A percentile compares a stretch with the other conserved stretches of the same genome.
phyloP scores from a whole-genome alignment of 2,113 vertebrate genomes.

The Tapirus terrestris region DNA sequence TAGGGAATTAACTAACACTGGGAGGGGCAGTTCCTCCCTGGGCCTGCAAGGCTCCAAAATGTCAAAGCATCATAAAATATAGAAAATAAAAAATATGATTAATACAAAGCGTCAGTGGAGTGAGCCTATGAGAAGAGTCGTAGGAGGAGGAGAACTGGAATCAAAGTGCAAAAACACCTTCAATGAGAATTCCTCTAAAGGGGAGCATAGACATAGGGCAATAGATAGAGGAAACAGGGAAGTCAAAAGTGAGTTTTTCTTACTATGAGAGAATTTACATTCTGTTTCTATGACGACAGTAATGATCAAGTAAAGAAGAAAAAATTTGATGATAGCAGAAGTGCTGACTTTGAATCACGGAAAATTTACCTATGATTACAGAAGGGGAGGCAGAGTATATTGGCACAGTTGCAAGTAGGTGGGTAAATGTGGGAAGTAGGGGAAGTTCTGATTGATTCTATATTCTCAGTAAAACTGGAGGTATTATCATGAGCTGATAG shows the following conservation, averaged over 20 bases:
- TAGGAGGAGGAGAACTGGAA: not conserved
- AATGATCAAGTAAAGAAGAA: not conserved
- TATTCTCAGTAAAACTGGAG: not conserved
- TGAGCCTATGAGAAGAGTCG: not conserved
- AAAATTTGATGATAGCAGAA: too few species aligned
- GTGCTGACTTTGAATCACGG: not conserved
- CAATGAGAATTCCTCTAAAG: not conserved
- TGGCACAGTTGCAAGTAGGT: not conserved
- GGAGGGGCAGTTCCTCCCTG: not conserved
- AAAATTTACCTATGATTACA: not conserved
- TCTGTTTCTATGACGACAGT: not conserved
- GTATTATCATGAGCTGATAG: not conserved
- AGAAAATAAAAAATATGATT: not conserved
- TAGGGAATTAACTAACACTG: not conserved
- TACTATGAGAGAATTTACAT: not conserved
- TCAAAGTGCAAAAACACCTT: not conserved
- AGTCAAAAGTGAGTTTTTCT: not conserved
- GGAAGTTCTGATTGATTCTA: not conserved
- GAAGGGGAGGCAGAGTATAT: not conserved
- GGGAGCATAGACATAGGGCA: not conserved
- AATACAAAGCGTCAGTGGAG: not conserved
- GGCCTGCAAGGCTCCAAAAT: not conserved
- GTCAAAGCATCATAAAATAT: not conserved
- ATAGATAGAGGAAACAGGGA: not conserved
- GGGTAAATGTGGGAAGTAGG: not conserved